Evolutionary conservation across 1,140 invertebrate species (phyloP).

Genomic region (Littorina saxatilis): DNA sequence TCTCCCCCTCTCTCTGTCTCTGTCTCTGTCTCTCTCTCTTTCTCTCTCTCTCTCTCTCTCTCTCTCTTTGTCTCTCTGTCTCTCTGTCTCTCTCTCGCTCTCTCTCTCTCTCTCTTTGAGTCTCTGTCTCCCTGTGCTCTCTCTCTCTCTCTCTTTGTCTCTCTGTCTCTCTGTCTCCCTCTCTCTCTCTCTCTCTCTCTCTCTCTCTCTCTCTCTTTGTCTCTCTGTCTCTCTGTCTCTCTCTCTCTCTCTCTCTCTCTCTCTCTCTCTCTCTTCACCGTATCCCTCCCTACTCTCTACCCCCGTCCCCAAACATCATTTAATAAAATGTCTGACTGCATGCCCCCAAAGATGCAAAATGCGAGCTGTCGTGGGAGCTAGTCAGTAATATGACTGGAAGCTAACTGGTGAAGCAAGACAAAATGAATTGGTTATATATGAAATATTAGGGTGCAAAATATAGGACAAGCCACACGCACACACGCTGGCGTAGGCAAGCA

Average conservation of each 20-base stretch:
- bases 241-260: slow-evolving; percentile 2
- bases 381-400: neutral
- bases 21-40: slow-evolving; percentile 2
- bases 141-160: too few species aligned
- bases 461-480: neutral
- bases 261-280: too few species aligned
- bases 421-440: neutral
- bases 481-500: too few species aligned
- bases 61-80: too few species aligned
- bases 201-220: too few species aligned
- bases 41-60: neutral
- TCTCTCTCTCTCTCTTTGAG: too few species aligned
- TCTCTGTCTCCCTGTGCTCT: too few species aligned
- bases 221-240: too few species aligned
- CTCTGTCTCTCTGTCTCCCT: too few species aligned
- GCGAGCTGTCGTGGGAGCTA: neutral
- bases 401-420: neutral
- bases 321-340: neutral
- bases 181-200: too few species aligned
- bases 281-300: neutral
- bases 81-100: too few species aligned
- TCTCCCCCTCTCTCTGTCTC: slow-evolving; percentile 16
- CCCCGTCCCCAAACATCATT: neutral
- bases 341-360: neutral
- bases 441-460: neutral